A percentile compares a stretch with the other conserved stretches of the same genome.
Evolutionary conservation across 2,888 invertebrate species (phyloP).

Genomic region (Galerucella pusilla): DNA sequence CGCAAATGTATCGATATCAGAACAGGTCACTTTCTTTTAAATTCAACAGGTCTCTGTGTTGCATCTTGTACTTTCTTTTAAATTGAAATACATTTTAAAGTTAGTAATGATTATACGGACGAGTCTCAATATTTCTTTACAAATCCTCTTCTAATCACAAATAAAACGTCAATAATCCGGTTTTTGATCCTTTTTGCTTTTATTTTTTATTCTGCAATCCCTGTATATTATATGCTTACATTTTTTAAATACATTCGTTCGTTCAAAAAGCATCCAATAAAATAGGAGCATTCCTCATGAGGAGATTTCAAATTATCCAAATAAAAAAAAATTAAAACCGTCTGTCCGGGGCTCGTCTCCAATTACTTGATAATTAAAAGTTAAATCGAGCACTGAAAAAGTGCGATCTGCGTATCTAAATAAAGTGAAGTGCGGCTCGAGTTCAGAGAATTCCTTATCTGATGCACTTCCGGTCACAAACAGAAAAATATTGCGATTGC

Average conservation of each 20-base stretch:
- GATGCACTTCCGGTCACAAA: slow-evolving; percentile 36
- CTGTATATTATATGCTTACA: not conserved
- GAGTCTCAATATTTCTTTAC: too few species aligned
- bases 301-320: not conserved
- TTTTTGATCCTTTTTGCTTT: too few species aligned
- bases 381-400: slow-evolving; percentile 33
- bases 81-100: slow-evolving; percentile 9
- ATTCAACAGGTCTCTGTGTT: slow-evolving; percentile 5
- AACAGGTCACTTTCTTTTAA: slow-evolving; percentile 14
- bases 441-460: slow-evolving; percentile 34
- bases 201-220: too few species aligned
- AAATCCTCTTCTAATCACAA: too few species aligned
- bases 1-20: slow-evolving; percentile 30
- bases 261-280: not conserved
- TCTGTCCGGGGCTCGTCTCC: slow-evolving; percentile 29
- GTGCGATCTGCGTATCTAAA: slow-evolving; percentile 31
- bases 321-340: slow-evolving; percentile 17
- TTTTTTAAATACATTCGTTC: not conserved
- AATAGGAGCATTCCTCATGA: not conserved
- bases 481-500: slow-evolving; percentile 29
- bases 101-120: not conserved
- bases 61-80: slow-evolving; percentile 16
- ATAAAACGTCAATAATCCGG: too few species aligned
- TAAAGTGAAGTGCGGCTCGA: slow-evolving; percentile 24
- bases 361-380: slow-evolving; percentile 37